Conservation (phyloP, 1,140 invertebrate genomes). For the Drosophila saltans region DNA sequence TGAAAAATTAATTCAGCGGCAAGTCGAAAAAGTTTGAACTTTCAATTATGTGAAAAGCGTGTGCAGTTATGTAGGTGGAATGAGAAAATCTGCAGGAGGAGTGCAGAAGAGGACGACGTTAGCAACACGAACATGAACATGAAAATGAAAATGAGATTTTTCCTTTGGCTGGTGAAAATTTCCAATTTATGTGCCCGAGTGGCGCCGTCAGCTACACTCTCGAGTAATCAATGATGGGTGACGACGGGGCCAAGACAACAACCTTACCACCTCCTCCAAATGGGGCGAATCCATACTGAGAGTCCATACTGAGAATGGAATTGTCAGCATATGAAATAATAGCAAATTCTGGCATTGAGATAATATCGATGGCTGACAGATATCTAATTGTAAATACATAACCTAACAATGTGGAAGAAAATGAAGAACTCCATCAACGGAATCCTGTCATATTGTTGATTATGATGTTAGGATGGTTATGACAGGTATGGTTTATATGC, state of each 20-base stretch:
- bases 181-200: constrained; percentile 78
- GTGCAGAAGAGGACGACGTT: constrained; percentile 16
- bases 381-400: constrained; percentile 78
- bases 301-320: constrained; percentile 45
- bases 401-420: constrained; percentile 23
- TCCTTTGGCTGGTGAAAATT: constrained; percentile 55
- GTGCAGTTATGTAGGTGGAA: constrained; percentile 2
- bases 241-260: constrained; percentile 4
- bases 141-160: constrained; percentile 58
- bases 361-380: constrained; percentile 69
- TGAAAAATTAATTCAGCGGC: constrained; percentile 80
- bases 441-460: too few relatives aligned
- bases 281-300: constrained; percentile 42
- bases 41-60: constrained; percentile 73
- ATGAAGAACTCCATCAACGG: not conserved
- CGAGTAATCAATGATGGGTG: constrained; percentile 71
- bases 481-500: too few relatives aligned
- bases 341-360: constrained; percentile 53
- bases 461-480: too few relatives aligned
- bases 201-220: constrained; percentile 74
- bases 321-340: constrained; percentile 49
- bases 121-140: constrained; percentile 37
- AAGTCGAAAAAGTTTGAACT: constrained; percentile 75
- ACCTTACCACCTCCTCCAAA: not conserved
- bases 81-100: constrained; percentile 32